Evolutionary conservation across 1,140 invertebrate genomes (phyloP).

Genomic region (Zaprionus ornatus): DNA sequence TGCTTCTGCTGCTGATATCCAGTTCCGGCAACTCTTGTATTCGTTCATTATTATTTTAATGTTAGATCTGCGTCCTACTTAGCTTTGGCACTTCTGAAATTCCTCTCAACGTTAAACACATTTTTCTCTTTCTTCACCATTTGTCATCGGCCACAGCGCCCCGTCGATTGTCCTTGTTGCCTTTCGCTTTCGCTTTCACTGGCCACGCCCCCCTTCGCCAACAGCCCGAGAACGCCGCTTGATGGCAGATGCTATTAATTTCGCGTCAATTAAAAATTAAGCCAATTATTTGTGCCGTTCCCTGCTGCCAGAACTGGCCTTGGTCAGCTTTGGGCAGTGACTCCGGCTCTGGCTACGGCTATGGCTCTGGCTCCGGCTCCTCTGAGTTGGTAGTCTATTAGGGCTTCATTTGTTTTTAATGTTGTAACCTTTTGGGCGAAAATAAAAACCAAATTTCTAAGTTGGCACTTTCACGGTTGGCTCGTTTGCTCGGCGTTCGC

Average conservation of each 20-base stretch:
- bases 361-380: background rate
- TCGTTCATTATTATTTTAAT: background rate
- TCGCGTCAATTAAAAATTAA: conserved; percentile 82
- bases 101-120: background rate
- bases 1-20: background rate
- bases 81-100: background rate
- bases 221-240: background rate
- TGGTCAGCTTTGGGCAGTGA: conserved; percentile 25
- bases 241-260: conserved; percentile 74
- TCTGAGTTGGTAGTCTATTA: conserved; percentile 75
- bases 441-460: conserved; percentile 69
- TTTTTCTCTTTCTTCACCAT: conserved; percentile 28
- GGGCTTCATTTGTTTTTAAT: conserved; percentile 82
- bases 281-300: conserved; percentile 76
- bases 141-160: conserved; percentile 28
- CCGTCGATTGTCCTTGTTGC: conserved; percentile 19
- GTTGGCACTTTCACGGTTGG: conserved; percentile 75
- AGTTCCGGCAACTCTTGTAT: background rate
- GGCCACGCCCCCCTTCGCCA: conserved; percentile 13
- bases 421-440: conserved; percentile 70
- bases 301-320: conserved; percentile 33
- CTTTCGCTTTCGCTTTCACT: conserved; percentile 66
- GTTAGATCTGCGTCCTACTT: background rate
- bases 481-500: conserved; percentile 8
- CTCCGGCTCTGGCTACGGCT: background rate